Evolutionary conservation across 1,140 invertebrate genomes (phyloP), one percentile per base, ranked within the genome.

Genomic region (Ceratina japonica): DNA sequence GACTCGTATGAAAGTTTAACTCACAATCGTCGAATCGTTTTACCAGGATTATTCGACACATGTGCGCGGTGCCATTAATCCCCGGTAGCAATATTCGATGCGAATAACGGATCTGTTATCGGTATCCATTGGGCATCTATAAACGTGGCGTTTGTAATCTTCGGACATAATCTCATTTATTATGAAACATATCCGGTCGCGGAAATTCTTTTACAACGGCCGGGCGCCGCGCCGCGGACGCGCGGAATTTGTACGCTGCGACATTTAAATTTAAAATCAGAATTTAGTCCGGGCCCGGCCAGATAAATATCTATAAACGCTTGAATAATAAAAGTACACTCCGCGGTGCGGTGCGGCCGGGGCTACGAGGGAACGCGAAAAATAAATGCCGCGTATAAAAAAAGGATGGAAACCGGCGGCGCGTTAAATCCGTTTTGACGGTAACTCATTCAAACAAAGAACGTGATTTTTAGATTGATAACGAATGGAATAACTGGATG

Each of bases 261-360:
- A 52, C 20, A 66, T 66, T 65, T 49, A 56, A 66, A 66, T 58
- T 58, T 66, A 58, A 75, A 75, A 72, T 72, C 37, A 16, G 70
- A 75, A 27, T 72, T 62, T 61, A 59, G 52, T 37, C 12, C 49
- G n/a, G 54, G 27, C 27, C 27, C 52, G 3, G 20, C 12, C 37
- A 69, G 54, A 58, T 22, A 70, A 31, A 37, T 70, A 76, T 65
- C 59, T 70, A 69, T 52, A 31, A 62, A 69, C 24, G 44, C 15
- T 52, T 49, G 24, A 77, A 61, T 69, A 69, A 63, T 70, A 77
- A 72, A 72, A 61, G 49, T 61, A n/a, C 22, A 13, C 4, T 37
- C 4, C 1, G 70, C 59, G 61, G 63, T 20, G 22, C 37, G n/a
- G 20, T 10, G n/a, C n/a, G 15, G 56, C 10, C 18, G 1, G 27